Conservation (phyloP, 1,140 invertebrate species). For the Latrodectus geometricus region DNA sequence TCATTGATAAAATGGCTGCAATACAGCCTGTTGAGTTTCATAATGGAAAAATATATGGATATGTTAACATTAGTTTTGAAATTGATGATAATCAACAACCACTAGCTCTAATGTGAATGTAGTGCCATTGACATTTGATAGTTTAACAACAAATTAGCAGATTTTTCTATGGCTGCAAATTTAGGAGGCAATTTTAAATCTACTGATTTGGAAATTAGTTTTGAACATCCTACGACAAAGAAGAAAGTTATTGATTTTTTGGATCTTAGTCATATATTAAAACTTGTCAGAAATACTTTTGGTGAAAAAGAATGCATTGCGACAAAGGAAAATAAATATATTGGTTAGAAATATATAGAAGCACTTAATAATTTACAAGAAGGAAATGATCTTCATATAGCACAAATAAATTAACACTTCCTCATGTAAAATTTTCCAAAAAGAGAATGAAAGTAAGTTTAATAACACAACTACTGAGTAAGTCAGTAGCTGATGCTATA, state of each 20-base stretch:
- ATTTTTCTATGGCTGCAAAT: no score
- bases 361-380: conserved; percentile 5
- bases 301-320: conserved; percentile 1
- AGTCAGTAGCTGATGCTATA: no score
- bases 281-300: no score
- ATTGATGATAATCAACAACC: conserved; percentile 64
- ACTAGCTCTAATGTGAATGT: conserved; percentile 60
- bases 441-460: no score
- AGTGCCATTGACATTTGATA: conserved; percentile 17
- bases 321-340: neutral
- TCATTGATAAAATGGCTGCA: conserved; percentile 69
- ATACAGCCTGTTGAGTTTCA: conserved; percentile 66
- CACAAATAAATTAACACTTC: conserved; percentile 2
- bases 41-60: conserved; percentile 64
- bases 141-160: neutral
- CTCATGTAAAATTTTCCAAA: no score
- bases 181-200: neutral
- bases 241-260: neutral
- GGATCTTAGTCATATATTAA: conserved; percentile 7
- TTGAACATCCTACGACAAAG: no score
- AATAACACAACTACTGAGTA: no score
- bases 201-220: neutral
- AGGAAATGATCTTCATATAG: neutral
- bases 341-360: conserved; percentile 24
- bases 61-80: conserved; percentile 66